A percentile compares a stretch with the other conserved stretches of the same genome.
phyloP scores from a whole-genome alignment of 2,113 vertebrate species.

The Scytalopus superciliaris region DNA sequence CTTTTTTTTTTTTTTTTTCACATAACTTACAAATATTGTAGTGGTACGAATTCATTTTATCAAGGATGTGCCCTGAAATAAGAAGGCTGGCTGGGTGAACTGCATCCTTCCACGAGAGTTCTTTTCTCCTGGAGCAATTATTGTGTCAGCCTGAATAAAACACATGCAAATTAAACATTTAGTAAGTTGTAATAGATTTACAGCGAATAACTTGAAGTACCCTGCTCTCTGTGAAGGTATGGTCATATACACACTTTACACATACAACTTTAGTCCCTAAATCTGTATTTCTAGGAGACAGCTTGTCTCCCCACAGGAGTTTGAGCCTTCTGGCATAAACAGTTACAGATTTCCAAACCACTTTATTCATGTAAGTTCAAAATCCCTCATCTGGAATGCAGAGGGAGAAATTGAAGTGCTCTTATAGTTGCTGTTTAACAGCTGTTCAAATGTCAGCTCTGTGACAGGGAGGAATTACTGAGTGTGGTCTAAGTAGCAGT shows the following conservation, averaged over 20 bases:
- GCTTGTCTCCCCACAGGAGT: neutral
- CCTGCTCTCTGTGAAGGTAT: neutral
- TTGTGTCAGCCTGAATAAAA: neutral
- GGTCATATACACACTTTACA: neutral
- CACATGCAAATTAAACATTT: neutral
- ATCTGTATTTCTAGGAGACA: neutral
- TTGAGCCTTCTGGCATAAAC: neutral
- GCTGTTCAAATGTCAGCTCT: neutral
- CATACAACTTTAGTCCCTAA: neutral
- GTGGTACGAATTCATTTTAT: neutral
- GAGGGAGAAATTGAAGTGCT: neutral
- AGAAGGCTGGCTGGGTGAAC: neutral
- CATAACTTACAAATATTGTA: neutral
- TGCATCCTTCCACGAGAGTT: neutral
- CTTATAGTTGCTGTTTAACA: neutral
- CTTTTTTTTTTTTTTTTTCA: neutral
- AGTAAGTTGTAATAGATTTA: neutral
- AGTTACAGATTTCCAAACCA: neutral
- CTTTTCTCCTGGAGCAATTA: neutral
- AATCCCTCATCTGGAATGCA: neutral
- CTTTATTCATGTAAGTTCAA: neutral
- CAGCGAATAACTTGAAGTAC: neutral
- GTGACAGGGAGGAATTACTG: neutral
- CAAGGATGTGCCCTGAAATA: neutral
- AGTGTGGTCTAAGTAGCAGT: neutral